Base-by-base conservation (phyloP, 2,797 vertebrate genomes). In the Argyrosomus regius region DNA sequence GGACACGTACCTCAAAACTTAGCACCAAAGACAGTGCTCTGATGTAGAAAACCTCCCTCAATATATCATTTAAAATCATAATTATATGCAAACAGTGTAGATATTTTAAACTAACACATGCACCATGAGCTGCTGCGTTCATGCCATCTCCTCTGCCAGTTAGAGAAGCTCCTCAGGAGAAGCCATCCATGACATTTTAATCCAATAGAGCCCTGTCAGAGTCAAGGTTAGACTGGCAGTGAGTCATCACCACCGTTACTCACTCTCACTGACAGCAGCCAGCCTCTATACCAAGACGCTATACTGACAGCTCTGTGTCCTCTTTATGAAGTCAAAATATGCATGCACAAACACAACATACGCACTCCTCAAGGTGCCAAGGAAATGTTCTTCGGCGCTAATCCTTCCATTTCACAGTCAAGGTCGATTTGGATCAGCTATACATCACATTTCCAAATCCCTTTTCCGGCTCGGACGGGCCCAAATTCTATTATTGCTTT, bases 401-500 rank as follows among this genome's bases (percentile, higher is more conserved):
- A 91, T 91, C 87, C 82, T 50, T 66, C 86, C 76, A 56, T 87
- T 90, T 89, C 87, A 79, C 86, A 83, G 88, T 90, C 85, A 90
- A 88, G 90, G 90, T 88, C 80, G 43, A 76, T 89, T 88, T 77
- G 81, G 79, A 89, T 90, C 82, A 77, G 66, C 82, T 43, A 66
- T 73, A 82, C 82, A 79, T 90, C 75, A 62, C 77, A 69, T 70
- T 83, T 70, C 69, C 60, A 78, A 86, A 86, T 68, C 53, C 80
- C 39, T 39, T 78, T 62, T 65, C 53, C 14, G 7, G 73, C 60
- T 71, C 14, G 65, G 71, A 75, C 13, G 35, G 35, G 62, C 77
- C 57, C 54, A 87, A 80, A 90, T 90, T 87, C 81, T 77, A 59
- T 85, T 87, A 87, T 83, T 58, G 75, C 86, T 86, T 54, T 0